Conservation (phyloP, 1,140 invertebrate species). For the Batillaria attramentaria region DNA sequence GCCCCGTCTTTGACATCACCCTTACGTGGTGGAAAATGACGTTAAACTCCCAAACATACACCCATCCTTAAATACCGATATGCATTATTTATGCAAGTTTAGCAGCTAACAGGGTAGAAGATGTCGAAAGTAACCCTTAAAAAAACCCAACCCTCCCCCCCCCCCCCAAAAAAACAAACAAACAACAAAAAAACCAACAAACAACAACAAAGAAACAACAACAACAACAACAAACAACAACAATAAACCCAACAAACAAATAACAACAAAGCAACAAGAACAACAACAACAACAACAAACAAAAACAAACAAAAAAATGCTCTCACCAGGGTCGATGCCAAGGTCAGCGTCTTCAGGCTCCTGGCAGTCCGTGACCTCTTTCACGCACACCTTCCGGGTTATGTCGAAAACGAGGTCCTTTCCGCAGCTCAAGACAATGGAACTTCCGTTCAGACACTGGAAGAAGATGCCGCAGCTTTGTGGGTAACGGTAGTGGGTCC, state of each 20-base stretch:
- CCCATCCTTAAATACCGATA: no score
- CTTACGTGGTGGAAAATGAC: no score
- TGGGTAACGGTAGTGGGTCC: constrained; percentile 22
- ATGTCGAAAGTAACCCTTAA: no score
- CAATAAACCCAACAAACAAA: no score
- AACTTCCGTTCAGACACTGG: constrained; percentile 23
- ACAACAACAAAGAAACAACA: no score
- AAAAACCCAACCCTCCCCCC: not conserved
- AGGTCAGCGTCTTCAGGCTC: not conserved
- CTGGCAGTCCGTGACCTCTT: constrained; percentile 12
- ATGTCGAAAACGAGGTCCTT: constrained; percentile 23
- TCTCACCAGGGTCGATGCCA: not conserved
- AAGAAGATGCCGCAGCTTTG: constrained; percentile 28
- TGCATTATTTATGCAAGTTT: no score
- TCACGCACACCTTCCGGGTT: constrained; percentile 22
- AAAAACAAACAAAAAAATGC: not conserved
- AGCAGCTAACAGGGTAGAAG: no score
- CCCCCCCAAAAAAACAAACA: not conserved
- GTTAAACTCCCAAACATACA: not conserved
- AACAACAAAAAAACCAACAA: no score
- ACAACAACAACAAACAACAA: not conserved
- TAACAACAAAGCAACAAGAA: no score
- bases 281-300: not conserved
- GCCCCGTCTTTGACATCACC: no score
- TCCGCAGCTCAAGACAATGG: constrained; percentile 24